Conservation (phyloP, 2,113 vertebrate genomes). For the Cygnus atratus region DNA sequence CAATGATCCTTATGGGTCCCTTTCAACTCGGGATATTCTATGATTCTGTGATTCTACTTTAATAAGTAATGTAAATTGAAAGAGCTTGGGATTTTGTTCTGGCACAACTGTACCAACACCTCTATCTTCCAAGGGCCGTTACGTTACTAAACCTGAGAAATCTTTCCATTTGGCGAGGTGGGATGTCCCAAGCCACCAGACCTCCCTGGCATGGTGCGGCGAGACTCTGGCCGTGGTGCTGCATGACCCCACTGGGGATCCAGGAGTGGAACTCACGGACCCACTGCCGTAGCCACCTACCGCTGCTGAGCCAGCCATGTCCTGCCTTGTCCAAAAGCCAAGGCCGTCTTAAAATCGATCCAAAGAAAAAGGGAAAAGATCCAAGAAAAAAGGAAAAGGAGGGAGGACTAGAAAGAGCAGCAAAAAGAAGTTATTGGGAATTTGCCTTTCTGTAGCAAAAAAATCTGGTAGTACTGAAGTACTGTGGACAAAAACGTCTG, state of each 20-base stretch:
- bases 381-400: neutral
- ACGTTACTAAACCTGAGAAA: neutral
- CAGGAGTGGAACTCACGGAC: too few relatives aligned
- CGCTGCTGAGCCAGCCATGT: accelerated
- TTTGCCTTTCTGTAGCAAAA: neutral
- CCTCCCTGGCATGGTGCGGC: too few relatives aligned
- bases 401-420: neutral
- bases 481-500: neutral
- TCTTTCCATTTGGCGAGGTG: neutral
- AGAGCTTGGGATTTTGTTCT: neutral
- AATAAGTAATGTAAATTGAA: neutral
- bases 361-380: neutral
- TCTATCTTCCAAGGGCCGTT: neutral
- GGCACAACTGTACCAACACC: too few relatives aligned
- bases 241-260: accelerated
- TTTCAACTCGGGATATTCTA: too few relatives aligned
- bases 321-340: neutral
- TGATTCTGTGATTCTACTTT: neutral
- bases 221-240: neutral
- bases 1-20: too few relatives aligned
- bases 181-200: neutral
- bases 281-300: neutral
- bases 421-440: accelerated
- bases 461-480: neutral
- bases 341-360: neutral